Evolutionary conservation across 2,888 invertebrate genomes (phyloP), one percentile per base, ranked within the genome.

Genomic region (Thera britannica): DNA sequence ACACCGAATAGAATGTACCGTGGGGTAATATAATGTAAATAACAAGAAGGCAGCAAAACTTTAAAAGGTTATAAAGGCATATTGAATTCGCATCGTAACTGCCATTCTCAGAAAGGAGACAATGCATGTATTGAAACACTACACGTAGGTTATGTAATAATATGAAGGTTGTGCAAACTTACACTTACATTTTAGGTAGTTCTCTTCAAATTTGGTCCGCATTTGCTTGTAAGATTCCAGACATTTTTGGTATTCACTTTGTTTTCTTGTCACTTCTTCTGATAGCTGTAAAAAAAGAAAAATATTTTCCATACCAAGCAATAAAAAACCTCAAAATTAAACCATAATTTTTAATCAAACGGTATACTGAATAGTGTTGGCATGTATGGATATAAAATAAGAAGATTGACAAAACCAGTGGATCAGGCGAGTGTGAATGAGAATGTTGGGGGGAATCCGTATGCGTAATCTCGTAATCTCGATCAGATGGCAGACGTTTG

Each of bases 151-250:
- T 57, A 44, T 34, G 23, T 34, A 46, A 34, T 48, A 58, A 46
- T 58, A 58, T 66, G 62, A 60, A 69, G 68, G 51, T 48, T 62
- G 49, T 56, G 36, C 54, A 67, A 74, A 77, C 73, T 77, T 72
- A 71, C 64, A 75, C 83, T 81, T 94, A 97, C 98, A 97, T 95
- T 98, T 98, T 71, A 98, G 95, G 88, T 97, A 97, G 90, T 97
- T 97, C 87, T 99, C 98, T 89, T 98, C 98, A 88, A 98, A 98
- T 88, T 98, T 97, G 66, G 97, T 96, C 85, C 98, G 95, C 94
- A 98, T 96, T 79, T 97, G 94, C 87, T 97, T 97, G 92, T 98
- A 98, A 63, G 97, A 95, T 87, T 98, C 98, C 75, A 98, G 94
- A 87, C 97, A 97, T 90, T 98, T 98, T 89, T 97, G 97, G 93